These are phyloP conservation scores for Leptopilina myrica DNA, from an alignment of 2,888 invertebrate genomes.

Conservation along the genomic window DNA sequence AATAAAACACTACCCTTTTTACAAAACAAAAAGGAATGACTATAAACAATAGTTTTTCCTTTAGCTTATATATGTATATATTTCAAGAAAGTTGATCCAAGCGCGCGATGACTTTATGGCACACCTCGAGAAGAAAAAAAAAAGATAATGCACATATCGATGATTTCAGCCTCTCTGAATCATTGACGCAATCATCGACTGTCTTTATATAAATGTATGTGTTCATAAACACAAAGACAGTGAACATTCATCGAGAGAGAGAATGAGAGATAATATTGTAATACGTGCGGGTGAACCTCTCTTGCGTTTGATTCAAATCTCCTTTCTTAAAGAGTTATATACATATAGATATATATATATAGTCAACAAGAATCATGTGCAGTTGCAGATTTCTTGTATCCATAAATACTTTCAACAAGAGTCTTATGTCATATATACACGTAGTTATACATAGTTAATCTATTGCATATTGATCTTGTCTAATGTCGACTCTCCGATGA, in stretches of 20 bases:
- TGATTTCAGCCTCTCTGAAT: constrained; percentile 37
- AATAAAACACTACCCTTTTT: too few relatives aligned
- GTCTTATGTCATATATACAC: too few relatives aligned
- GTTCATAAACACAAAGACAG: neutral
- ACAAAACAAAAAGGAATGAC: too few relatives aligned
- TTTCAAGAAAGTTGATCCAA: too few relatives aligned
- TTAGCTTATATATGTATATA: too few relatives aligned
- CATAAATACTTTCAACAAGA: too few relatives aligned
- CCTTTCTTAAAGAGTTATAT: constrained; percentile 12
- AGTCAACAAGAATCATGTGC: constrained; percentile 3
- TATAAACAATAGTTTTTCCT: too few relatives aligned
- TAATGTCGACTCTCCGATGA: neutral
- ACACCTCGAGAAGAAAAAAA: neutral
- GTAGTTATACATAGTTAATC: too few relatives aligned
- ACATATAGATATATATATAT: neutral
- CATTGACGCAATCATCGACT: constrained; percentile 28
- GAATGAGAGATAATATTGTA: neutral
- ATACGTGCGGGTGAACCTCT: constrained; percentile 6
- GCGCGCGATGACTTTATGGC: constrained; percentile 22
- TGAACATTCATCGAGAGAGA: neutral
- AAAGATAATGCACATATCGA: constrained; percentile 35
- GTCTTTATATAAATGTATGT: neutral
- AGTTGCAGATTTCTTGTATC: neutral
- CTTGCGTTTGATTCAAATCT: neutral
- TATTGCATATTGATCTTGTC: neutral